These are phyloP conservation scores for Rosalia funebris DNA, from an alignment of 2,888 invertebrate species.

Conservation along the genomic window DNA sequence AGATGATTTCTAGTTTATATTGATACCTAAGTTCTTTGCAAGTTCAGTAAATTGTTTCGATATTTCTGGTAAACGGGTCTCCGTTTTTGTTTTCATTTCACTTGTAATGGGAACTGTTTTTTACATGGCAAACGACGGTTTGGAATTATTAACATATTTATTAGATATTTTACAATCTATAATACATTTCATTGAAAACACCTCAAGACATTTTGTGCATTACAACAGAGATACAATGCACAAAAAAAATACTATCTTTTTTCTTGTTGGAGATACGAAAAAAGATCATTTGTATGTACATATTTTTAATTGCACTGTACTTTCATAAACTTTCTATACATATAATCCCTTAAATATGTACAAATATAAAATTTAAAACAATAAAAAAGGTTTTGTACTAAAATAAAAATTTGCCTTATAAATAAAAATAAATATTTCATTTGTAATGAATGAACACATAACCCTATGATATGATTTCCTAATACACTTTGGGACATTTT, in stretches of 20 bases:
- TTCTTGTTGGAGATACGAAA: too few relatives aligned
- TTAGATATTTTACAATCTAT: slow-evolving; percentile 35
- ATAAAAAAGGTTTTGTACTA: slow-evolving; percentile 46
- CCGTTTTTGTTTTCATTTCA: too few relatives aligned
- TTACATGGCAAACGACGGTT: too few relatives aligned
- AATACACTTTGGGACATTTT: slow-evolving; percentile 40
- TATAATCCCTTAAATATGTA: slow-evolving; percentile 29
- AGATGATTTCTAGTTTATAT: too few relatives aligned
- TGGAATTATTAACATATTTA: slow-evolving; percentile 29
- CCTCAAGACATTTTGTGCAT: slow-evolving; percentile 51
- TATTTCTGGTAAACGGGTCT: too few relatives aligned
- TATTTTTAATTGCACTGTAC: slow-evolving; percentile 48
- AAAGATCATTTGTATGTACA: slow-evolving; percentile 30
- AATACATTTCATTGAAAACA: slow-evolving; percentile 36
- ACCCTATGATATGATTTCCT: slow-evolving; percentile 46
- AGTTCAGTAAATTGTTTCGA: too few relatives aligned
- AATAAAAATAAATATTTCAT: slow-evolving; percentile 36
- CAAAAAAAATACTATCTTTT: slow-evolving; percentile 41
- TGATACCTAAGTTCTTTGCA: too few relatives aligned
- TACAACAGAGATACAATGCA: slow-evolving; percentile 51
- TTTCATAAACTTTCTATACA: slow-evolving; percentile 33
- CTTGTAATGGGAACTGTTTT: too few relatives aligned
- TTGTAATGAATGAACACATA: slow-evolving; percentile 45
- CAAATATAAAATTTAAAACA: slow-evolving; percentile 43
- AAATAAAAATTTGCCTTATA: slow-evolving; percentile 39